phyloP scores from a whole-genome alignment of 2,888 invertebrate species.

The Megamerina dolium region DNA sequence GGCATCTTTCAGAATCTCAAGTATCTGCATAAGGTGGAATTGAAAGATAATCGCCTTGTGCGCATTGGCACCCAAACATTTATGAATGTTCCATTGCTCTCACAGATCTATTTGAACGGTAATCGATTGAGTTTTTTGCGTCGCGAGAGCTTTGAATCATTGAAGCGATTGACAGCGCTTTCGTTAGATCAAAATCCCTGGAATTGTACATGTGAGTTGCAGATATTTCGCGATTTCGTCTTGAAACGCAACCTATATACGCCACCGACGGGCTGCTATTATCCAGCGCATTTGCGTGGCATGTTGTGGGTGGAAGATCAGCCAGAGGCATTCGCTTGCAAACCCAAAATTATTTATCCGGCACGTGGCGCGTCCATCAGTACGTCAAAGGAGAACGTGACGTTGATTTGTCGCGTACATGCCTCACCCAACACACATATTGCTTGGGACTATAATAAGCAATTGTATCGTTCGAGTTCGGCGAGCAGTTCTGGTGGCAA shows the following conservation, averaged over 20 bases:
- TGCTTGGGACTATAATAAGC: constrained; percentile 63
- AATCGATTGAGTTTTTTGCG: constrained; percentile 67
- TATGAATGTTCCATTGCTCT: constrained; percentile 61
- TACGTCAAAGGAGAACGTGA: constrained; percentile 62
- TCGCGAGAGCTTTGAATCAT: constrained; percentile 58
- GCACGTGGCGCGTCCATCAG: constrained; percentile 55
- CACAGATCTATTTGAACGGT: constrained; percentile 63
- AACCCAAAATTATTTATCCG: constrained; percentile 67
- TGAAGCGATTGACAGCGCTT: constrained; percentile 65
- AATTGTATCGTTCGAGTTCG: constrained; percentile 26
- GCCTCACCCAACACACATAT: constrained; percentile 73
- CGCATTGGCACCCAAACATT: constrained; percentile 66
- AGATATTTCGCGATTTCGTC: constrained; percentile 71
- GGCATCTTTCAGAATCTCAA: constrained; percentile 68
- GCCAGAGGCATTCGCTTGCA: constrained; percentile 72
- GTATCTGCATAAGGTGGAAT: constrained; percentile 67
- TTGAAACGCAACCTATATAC: constrained; percentile 69
- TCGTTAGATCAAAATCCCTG: constrained; percentile 77
- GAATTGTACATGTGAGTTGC: constrained; percentile 80
- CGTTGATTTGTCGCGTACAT: constrained; percentile 66
- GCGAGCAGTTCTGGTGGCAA: neutral
- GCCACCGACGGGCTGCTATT: constrained; percentile 65
- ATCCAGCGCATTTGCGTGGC: constrained; percentile 63
- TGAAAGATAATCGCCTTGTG: constrained; percentile 69
- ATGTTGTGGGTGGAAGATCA: constrained; percentile 65